These are phyloP conservation scores for Pseudococcus longispinus DNA, from an alignment of 2,888 invertebrate species.

Conservation along the genomic window DNA sequence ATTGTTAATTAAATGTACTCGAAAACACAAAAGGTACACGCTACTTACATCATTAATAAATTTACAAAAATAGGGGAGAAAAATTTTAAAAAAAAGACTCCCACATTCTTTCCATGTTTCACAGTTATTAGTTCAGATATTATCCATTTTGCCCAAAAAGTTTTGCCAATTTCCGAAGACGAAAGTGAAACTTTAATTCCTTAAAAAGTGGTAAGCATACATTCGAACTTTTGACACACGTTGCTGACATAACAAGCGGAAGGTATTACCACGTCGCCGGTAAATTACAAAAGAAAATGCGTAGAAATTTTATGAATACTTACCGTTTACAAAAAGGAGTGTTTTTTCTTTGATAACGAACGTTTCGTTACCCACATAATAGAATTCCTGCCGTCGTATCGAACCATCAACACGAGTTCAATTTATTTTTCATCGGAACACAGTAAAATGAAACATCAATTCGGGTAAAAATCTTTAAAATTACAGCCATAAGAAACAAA, in stretches of 20 bases:
- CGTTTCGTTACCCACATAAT: background rate
- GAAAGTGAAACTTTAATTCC: background rate
- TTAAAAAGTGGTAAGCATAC: background rate
- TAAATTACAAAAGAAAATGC: constrained; percentile 41
- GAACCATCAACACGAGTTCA: background rate
- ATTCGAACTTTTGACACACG: background rate
- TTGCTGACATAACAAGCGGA: background rate
- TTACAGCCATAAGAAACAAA: background rate
- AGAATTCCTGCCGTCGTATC: background rate
- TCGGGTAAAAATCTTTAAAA: background rate
- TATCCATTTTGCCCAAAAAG: background rate
- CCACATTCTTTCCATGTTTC: no score
- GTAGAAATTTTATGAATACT: constrained; percentile 34
- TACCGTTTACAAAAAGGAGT: constrained; percentile 4
- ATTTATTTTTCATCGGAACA: background rate
- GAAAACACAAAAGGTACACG: background rate
- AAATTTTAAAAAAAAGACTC: no score
- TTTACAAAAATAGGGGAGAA: background rate
- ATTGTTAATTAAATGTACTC: background rate
- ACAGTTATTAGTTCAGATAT: no score
- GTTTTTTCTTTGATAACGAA: constrained; percentile 47
- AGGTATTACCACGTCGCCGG: background rate
- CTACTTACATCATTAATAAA: background rate
- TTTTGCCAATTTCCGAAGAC: background rate
- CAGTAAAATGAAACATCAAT: background rate